Evolutionary conservation across 2,113 vertebrate species (phyloP).

Genomic region (Loxodonta africana): DNA sequence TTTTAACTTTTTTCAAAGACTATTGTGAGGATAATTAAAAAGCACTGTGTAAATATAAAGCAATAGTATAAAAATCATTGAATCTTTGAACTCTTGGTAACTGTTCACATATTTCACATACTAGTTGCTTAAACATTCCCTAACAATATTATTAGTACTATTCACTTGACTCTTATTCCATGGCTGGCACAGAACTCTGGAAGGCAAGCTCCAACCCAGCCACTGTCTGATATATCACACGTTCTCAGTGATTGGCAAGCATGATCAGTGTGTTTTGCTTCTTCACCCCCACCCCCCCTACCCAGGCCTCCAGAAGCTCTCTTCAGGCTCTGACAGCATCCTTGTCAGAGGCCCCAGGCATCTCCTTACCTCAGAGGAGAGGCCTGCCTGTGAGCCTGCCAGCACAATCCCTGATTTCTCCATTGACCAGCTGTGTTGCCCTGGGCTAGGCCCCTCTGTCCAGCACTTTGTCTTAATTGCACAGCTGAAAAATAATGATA

Average conservation of each 20-base stretch:
- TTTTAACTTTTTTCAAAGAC: neutral
- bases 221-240: neutral
- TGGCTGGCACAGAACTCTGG: neutral
- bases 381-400: neutral
- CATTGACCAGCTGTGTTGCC: constrained; percentile 55
- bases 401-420: neutral
- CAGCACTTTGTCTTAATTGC: neutral
- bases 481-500: constrained; percentile 48
- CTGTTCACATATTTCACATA: fast-evolving
- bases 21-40: neutral
- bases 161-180: neutral
- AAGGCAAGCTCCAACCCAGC: neutral
- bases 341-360: neutral
- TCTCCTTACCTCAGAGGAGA: neutral
- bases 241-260: neutral
- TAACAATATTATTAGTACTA: no score
- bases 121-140: neutral
- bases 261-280: neutral
- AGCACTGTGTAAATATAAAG: no score
- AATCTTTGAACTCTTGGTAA: neutral
- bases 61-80: no score
- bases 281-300: no score
- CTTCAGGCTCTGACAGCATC: neutral
- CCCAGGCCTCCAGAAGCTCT: neutral
- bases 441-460: neutral